Base-by-base conservation (phyloP, 2,888 invertebrate genomes). In the Ophraella communa region DNA sequence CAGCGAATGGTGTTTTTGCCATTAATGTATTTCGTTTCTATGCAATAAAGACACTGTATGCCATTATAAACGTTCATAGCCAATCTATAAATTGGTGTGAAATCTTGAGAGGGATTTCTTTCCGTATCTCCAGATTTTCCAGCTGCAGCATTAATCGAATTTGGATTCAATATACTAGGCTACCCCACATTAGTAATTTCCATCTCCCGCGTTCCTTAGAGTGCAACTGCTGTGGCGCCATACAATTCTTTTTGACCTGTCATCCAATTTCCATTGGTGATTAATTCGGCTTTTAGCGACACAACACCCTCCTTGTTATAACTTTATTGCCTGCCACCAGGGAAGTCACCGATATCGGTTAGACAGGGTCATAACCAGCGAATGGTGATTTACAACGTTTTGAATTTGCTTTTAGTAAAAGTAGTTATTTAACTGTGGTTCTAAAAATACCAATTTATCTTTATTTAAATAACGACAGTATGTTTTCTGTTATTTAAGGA, bases 251-350 rank as follows among this genome's bases (percentile, higher is more conserved):
- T 49, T 24, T 27, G 49, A 49, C 49, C 49, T 49, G 49, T 49
- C 49, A 49, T 49, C 49, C 49, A 49, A 49, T 49, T 49, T 49
- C 49, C 49, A 49, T 49, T 23, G 49, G 49, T 49, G 49, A 49
- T 49, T 49, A 49, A 49, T 49, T 49, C 17, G 49, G 49, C 49
- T 49, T 49, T 49, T 49, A 49, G 49, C 49, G 17, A 49, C 49
- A 49, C 23, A 24, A 49, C 49, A 49, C 49, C 49, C 49, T 49
- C 24, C 49, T 49, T 21, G 49, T 49, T 49, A 49, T 49, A 49
- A 24, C 49, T 49, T 49, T 49, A 49, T 49, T 49, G 49, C 49
- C 23, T 49, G 24, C 14, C 14, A 11, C 49, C 49, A 49, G 49
- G 23, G 49, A 24, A 21, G 49, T 24, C 35, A 39, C 35, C n/a